phyloP scores from a whole-genome alignment of 2,797 vertebrate species.

The Oceanodroma leucorhoa region DNA sequence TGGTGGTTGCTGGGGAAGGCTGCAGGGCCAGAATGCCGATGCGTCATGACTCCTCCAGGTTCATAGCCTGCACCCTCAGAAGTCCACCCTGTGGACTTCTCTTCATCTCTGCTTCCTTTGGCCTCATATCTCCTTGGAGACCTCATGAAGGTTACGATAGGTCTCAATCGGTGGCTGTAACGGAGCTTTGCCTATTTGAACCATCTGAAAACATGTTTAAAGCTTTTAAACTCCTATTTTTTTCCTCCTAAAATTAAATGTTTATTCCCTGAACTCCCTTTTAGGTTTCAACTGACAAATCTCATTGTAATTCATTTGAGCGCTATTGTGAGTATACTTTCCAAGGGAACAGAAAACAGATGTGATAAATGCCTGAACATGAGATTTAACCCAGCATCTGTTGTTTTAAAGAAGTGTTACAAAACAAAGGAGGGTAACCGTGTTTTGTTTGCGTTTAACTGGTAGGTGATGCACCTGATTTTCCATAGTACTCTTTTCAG shows the following conservation, averaged over 20 bases:
- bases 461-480: background rate
- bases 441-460: slow-evolving; percentile 8
- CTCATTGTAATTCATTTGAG: slow-evolving; percentile 22
- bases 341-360: slow-evolving; percentile 27
- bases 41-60: background rate
- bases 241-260: background rate
- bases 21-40: fast-evolving
- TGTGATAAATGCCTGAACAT: slow-evolving; percentile 30
- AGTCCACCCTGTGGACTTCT: background rate
- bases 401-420: slow-evolving; percentile 19
- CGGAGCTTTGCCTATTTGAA: background rate
- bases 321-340: background rate
- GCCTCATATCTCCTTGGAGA: background rate
- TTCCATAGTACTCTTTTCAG: background rate
- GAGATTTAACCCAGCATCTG: slow-evolving; percentile 21
- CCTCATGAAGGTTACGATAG: background rate
- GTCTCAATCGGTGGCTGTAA: background rate
- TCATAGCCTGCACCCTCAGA: background rate
- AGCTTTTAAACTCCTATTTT: background rate
- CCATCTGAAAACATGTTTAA: background rate
- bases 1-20: background rate
- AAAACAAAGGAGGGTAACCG: background rate
- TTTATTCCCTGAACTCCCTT: slow-evolving; percentile 9
- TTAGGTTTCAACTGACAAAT: slow-evolving; percentile 16
- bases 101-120: background rate